Base-by-base conservation (phyloP, 2,797 vertebrate genomes). In the Helicolenus hilgendorfi region DNA sequence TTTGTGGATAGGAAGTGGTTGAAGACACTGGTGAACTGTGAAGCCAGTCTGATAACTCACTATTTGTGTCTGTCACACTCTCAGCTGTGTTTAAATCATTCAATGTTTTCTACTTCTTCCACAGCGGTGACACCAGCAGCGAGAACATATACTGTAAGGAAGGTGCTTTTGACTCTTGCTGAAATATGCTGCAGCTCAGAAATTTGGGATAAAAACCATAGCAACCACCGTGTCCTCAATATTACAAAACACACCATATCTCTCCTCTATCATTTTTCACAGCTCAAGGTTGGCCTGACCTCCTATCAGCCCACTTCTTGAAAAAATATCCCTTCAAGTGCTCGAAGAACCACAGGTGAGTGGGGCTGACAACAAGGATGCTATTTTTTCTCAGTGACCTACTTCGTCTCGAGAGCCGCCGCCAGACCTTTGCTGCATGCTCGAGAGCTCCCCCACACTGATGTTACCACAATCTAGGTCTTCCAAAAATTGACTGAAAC, bases 361-460 rank as follows among this genome's bases (percentile, higher is more conserved):
- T 68, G 53, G 64, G 8, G 75, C 83, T 86, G 92, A 92, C 92
- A 96, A 92, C 92, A 94, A 94, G 62, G 76, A 88, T 85, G 90
- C 93, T 96, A 92, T 94, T 94, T 94, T 92, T 86, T 87, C 85
- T 70, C 77, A 24, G 55, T 83, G 91, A 91, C 94, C 96, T 94
- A 94, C 81, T 95, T 96, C 71, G 24, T 59, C 77, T 83, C 72
- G 33, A 88, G 77, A 89, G 87, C 73, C 22, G 33, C 45, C 33
- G 9, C 33, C 81, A 89, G 87, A 91, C 71, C 80, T 77, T 85
- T 60, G 77, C 87, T 85, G 85, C 62, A 72, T 69, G 84, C 79
- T 90, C 65, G 41, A 81, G 74, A 89, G 79, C 76, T 64, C 63
- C 31, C 56, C 67, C 7, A 82, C 71, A 33, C n/a, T 63, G 10